phyloP scores from a whole-genome alignment of 1,140 invertebrate species.

The Sitobion miscanthi region DNA sequence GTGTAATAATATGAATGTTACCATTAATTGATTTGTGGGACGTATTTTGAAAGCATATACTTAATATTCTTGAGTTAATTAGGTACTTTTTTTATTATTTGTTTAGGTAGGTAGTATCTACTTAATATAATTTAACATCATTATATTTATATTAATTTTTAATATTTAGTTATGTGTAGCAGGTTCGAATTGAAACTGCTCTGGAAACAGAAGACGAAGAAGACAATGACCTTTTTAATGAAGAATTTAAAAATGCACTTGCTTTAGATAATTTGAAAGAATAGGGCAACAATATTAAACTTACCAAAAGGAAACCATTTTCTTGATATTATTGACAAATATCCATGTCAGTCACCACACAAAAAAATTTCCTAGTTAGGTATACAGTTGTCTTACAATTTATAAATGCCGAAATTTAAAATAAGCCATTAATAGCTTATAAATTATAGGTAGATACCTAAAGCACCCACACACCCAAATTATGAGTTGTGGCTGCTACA shows the following conservation, averaged over 20 bases:
- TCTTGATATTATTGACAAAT: conserved; percentile 63
- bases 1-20: no score
- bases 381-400: no score
- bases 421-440: no score
- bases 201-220: conserved; percentile 85
- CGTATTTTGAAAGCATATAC: neutral
- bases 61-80: neutral
- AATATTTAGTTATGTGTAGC: conserved; percentile 17
- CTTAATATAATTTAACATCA: conserved; percentile 16
- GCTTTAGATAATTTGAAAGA: conserved; percentile 66
- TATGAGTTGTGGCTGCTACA: no score
- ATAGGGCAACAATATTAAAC: conserved; percentile 62
- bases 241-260: conserved; percentile 71
- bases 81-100: neutral
- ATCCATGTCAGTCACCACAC: no score
- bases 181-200: conserved; percentile 56
- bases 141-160: conserved; percentile 12
- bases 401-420: no score
- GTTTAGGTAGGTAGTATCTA: neutral
- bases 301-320: conserved; percentile 79
- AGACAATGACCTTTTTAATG: conserved; percentile 64
- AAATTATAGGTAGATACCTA: neutral
- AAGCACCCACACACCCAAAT: neutral
- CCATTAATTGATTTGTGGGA: no score
- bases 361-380: no score